phyloP scores from a whole-genome alignment of 2,113 vertebrate species.

The Catharus bicknelli region DNA sequence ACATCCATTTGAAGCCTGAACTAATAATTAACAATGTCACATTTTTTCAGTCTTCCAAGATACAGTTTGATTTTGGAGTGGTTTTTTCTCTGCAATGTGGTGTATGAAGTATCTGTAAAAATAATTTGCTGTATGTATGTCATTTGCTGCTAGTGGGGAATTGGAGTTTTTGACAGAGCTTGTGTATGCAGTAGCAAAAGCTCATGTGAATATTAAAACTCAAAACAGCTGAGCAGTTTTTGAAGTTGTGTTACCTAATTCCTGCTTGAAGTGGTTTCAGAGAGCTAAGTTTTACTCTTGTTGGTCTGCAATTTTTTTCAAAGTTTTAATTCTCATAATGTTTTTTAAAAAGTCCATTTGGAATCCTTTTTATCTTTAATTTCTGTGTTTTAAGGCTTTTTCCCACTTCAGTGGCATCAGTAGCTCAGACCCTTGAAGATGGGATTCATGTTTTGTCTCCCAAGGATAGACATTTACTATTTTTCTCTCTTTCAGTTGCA shows the following conservation, averaged over 20 bases:
- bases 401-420: not conserved
- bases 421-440: not conserved
- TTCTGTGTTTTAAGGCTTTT: not conserved
- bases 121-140: not conserved
- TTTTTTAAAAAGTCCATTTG: not conserved
- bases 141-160: not conserved
- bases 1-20: not conserved
- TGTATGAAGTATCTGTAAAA: not conserved
- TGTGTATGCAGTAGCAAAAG: not conserved
- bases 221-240: not conserved
- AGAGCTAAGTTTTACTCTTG: not conserved
- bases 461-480: rapidly evolving
- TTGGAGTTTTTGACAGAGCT: not conserved
- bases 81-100: not conserved
- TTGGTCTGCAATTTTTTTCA: not conserved
- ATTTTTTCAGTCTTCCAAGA: not conserved
- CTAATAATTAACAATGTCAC: not conserved
- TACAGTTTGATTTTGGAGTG: not conserved
- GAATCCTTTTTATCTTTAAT: not conserved
- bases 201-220: not conserved
- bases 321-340: not conserved
- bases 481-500: not conserved
- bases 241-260: not conserved
- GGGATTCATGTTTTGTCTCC: not conserved
- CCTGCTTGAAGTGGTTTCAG: not conserved